Conservation (phyloP, 1,140 invertebrate species). For the Popillia japonica region DNA sequence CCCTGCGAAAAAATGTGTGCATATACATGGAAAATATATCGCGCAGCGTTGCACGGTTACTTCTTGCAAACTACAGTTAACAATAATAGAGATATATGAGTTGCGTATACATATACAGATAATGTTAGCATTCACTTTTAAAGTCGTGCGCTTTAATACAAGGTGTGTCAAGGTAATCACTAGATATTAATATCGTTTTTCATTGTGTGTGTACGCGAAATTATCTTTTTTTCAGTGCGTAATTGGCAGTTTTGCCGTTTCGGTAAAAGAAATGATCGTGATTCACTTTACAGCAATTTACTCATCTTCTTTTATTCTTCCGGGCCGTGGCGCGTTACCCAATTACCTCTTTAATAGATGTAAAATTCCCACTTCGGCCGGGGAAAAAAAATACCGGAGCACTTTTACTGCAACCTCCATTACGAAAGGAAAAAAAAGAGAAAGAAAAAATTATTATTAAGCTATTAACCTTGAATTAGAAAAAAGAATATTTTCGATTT, state of each 20-base stretch:
- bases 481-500: not conserved
- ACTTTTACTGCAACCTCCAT: conserved; percentile 13
- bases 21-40: not conserved
- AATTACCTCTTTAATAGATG: not conserved
- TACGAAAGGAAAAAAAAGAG: not conserved
- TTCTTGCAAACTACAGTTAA: not conserved
- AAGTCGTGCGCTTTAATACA: not conserved
- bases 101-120: too few species aligned
- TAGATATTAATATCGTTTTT: not conserved
- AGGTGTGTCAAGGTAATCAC: conserved; percentile 23
- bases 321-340: not conserved
- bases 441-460: not conserved
- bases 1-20: too few species aligned
- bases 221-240: not conserved
- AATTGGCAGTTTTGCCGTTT: not conserved
- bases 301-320: not conserved
- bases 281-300: not conserved
- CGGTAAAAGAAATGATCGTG: not conserved
- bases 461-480: conserved; percentile 13
- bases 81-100: conserved; percentile 2
- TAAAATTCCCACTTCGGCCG: conserved; percentile 1
- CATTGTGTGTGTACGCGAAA: not conserved
- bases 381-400: not conserved
- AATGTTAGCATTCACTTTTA: not conserved
- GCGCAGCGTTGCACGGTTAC: not conserved